Evolutionary conservation across 2,113 vertebrate species (phyloP).

Genomic region (Centropus bengalensis): DNA sequence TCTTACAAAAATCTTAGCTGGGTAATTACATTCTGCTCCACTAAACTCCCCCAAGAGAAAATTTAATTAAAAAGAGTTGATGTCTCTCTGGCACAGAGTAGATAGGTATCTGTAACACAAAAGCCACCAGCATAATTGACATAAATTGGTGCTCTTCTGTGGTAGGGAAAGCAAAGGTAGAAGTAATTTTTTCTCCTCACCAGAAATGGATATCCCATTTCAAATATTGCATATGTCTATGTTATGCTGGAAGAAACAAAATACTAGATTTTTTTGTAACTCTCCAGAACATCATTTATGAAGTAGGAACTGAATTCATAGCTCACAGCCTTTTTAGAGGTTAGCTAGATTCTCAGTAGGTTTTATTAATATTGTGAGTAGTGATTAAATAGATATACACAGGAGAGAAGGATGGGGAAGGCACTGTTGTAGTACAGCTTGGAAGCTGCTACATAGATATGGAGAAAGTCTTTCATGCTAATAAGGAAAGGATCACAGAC

Average conservation of each 20-base stretch:
- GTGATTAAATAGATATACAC: slow-evolving; percentile 4
- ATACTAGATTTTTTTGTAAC: not conserved
- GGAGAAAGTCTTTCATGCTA: not conserved
- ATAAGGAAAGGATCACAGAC: not conserved
- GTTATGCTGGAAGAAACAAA: not conserved
- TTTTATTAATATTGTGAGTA: slow-evolving; percentile 7
- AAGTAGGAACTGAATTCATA: not conserved
- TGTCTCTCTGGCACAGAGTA: slow-evolving; percentile 1
- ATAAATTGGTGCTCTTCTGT: not conserved
- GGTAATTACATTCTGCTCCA: slow-evolving; percentile 43
- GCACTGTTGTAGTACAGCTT: not conserved
- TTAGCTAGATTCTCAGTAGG: not conserved
- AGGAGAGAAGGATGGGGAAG: not conserved
- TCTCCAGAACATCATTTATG: not conserved
- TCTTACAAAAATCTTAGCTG: slow-evolving; percentile 40
- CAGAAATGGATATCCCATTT: not conserved
- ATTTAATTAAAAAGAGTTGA: slow-evolving; percentile 54
- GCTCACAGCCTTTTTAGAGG: not conserved
- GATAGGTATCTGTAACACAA: slow-evolving; percentile 44
- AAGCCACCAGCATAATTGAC: slow-evolving; percentile 4
- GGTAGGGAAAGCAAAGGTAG: not conserved
- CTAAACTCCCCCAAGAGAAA: slow-evolving; percentile 33
- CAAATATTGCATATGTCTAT: not conserved
- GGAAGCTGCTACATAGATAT: not conserved
- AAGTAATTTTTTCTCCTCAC: not conserved